Evolutionary conservation across 1,140 invertebrate genomes (phyloP), one percentile per base, ranked within the genome.

Genomic region (Whitmania pigra): DNA sequence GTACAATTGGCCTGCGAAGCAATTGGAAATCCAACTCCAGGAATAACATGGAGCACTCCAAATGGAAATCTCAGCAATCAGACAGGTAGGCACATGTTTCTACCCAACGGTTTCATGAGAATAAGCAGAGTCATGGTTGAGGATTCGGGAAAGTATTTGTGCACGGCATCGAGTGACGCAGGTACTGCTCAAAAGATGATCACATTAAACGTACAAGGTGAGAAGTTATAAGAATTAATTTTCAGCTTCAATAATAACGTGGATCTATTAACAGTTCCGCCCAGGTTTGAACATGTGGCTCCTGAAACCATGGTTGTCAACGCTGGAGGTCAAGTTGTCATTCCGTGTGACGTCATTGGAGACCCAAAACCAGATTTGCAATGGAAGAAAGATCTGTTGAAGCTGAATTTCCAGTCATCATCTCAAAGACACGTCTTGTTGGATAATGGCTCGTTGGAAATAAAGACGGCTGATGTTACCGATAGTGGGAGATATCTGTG

Each of bases 251-350:
- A 74, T 73, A 11, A 17, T 49, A 49, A 49, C 15, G 43, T 15
- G 15, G 9, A 49, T 22, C 43, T 74, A 67, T 71, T 79, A 78
- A 25, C 76, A 87, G 87, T 87, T 72, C 92, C 93, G 78, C 94
- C 94, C 75, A 88, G 89, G 80, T 95, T 97, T 85, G 90, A 88
- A 82, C 88, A 90, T 80, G 93, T 76, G 4, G 77, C 75, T 88
- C 78, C 90, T 91, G 75, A 90, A 93, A 90, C 94, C 80, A 88
- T 95, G 80, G 92, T 93, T 79, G 93, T 96, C 78, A 92, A 94
- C 85, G 87, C 94, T 83, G 92, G 78, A 11, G 74, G 78, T 7
- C 69, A 77, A 20, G 78, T 79, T 11, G 74, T 74, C 17, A 76
- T 84, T 13, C 73, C 75, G 29, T 86, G 85, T 76, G 81, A 84